Conservation (phyloP, 2,797 vertebrate genomes). For the Sternotherus odoratus region DNA sequence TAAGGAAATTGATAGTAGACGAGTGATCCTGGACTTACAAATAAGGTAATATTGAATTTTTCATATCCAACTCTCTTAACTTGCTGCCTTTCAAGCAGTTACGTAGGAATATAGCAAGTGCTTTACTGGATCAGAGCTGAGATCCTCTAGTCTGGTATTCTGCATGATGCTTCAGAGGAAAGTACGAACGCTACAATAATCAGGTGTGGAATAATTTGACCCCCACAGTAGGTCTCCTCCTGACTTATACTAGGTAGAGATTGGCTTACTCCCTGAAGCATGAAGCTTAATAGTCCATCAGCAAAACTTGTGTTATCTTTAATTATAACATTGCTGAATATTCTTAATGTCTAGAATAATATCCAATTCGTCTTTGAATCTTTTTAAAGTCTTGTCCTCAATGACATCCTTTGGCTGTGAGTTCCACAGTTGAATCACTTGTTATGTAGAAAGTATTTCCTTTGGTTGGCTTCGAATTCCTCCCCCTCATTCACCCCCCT, state of each 20-base stretch:
- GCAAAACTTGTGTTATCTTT: neutral
- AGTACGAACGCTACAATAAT: neutral
- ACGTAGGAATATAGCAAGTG: neutral
- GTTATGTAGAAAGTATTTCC: neutral
- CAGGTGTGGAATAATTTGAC: neutral
- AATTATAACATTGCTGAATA: neutral
- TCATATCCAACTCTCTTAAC: neutral
- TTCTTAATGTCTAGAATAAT: neutral
- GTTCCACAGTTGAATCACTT: neutral
- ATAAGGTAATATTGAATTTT: slow-evolving; percentile 81
- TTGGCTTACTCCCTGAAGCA: neutral
- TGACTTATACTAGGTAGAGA: neutral
- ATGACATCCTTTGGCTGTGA: neutral
- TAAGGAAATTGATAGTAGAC: slow-evolving; percentile 87
- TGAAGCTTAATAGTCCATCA: no score
- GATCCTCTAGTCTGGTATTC: neutral
- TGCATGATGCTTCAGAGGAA: neutral
- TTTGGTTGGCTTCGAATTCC: neutral
- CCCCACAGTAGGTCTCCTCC: neutral
- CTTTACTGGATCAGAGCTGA: neutral
- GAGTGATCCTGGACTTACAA: slow-evolving; percentile 91
- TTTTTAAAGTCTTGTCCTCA: neutral
- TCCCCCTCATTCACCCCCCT: no score
- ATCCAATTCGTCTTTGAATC: neutral
- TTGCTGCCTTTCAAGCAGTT: neutral